Conservation (phyloP, 2,888 invertebrate species). For the Eilema caniola region DNA sequence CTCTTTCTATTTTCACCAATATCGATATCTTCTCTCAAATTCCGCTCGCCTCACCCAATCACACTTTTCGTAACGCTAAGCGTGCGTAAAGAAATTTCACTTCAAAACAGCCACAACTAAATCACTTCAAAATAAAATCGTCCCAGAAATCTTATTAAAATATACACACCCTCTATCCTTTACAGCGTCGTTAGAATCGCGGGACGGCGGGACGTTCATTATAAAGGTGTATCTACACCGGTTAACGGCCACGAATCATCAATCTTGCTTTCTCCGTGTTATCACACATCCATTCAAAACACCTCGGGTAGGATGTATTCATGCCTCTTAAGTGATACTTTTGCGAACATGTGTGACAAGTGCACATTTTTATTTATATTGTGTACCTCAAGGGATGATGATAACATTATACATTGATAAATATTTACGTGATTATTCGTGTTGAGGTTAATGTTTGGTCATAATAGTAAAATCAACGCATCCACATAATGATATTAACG, state of each 20-base stretch:
- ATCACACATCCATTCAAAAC: conserved; percentile 44
- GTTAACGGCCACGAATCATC: conserved; percentile 50
- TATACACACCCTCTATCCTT: not conserved
- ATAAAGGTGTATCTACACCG: conserved; percentile 52
- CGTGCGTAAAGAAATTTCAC: too few relatives aligned
- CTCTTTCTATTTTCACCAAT: too few relatives aligned
- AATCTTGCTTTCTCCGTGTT: conserved; percentile 52
- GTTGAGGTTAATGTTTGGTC: too few relatives aligned
- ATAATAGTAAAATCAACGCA: too few relatives aligned
- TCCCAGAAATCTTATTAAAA: not conserved
- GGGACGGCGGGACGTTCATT: conserved; percentile 32
- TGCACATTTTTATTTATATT: not conserved
- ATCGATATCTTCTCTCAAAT: too few relatives aligned
- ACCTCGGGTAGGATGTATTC: conserved; percentile 40
- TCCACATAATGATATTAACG: too few relatives aligned
- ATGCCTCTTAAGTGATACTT: conserved; percentile 38
- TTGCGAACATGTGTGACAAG: conserved; percentile 9
- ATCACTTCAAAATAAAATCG: not conserved
- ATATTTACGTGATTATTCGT: not conserved
- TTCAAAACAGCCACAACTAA: too few relatives aligned
- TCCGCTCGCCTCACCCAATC: too few relatives aligned
- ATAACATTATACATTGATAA: not conserved
- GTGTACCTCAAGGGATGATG: conserved; percentile 1
- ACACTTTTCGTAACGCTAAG: too few relatives aligned
- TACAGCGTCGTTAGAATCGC: conserved; percentile 37